Conservation (phyloP, 2,888 invertebrate genomes). For the Halictus quadricinctus region DNA sequence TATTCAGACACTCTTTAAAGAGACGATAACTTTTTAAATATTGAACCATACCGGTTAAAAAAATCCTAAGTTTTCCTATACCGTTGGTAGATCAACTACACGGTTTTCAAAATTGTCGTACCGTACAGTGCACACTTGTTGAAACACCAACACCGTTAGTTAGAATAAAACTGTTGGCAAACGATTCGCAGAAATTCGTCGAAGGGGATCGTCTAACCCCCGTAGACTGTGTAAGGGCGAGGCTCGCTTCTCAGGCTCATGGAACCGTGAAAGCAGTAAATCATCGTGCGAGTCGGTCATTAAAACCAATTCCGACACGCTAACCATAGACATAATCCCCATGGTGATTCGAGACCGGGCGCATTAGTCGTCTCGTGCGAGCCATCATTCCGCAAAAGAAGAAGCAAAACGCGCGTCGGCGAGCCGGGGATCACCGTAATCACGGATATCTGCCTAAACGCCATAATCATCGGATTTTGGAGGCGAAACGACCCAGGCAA, state of each 20-base stretch:
- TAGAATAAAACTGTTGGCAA: neutral
- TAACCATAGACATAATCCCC: slow-evolving; percentile 32
- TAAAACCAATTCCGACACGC: slow-evolving; percentile 55
- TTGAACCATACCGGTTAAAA: no score
- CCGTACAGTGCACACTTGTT: no score
- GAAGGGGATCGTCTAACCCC: neutral
- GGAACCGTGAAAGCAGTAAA: slow-evolving; percentile 36
- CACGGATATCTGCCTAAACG: slow-evolving; percentile 72
- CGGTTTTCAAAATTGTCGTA: no score
- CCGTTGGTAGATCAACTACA: no score
- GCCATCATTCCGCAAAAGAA: slow-evolving; percentile 33
- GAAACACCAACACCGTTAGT: neutral
- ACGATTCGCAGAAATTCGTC: neutral
- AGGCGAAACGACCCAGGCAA: slow-evolving; percentile 63
- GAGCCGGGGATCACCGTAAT: slow-evolving; percentile 66
- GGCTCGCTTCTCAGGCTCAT: slow-evolving; percentile 25
- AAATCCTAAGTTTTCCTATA: no score
- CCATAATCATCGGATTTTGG: slow-evolving; percentile 75
- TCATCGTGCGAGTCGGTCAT: slow-evolving; percentile 40
- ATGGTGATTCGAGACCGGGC: slow-evolving; percentile 50
- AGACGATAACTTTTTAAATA: no score
- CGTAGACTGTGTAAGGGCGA: neutral
- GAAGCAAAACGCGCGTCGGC: slow-evolving; percentile 21
- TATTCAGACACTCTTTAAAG: no score
- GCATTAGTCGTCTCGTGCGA: slow-evolving; percentile 57